Percentiles rank a stretch among this genome's conserved stretches.
Evolutionary conservation across 1,140 invertebrate genomes (phyloP).

Genomic region (Lethrus apterus): DNA sequence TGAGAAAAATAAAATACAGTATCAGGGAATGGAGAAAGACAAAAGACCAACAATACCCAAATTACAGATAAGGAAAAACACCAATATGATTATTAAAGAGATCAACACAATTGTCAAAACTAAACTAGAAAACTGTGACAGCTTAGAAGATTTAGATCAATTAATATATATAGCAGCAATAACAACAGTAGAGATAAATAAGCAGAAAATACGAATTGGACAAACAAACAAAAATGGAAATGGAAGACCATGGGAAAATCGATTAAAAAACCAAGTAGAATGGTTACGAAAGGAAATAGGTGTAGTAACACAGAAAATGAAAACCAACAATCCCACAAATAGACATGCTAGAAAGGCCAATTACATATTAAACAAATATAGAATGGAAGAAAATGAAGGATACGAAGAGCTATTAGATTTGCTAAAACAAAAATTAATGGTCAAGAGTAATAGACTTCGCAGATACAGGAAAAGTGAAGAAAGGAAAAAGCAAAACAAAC

Average conservation of each 20-base stretch:
- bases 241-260: neutral
- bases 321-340: neutral
- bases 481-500: neutral
- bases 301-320: neutral
- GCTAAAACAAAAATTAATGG: neutral
- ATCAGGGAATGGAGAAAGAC: too few relatives aligned
- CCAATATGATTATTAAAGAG: too few relatives aligned
- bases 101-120: too few relatives aligned
- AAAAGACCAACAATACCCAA: too few relatives aligned
- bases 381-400: neutral
- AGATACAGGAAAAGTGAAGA: neutral
- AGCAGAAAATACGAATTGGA: too few relatives aligned
- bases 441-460: neutral
- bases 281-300: neutral
- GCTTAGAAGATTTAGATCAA: too few relatives aligned
- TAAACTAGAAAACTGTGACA: too few relatives aligned
- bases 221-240: neutral
- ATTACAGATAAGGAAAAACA: too few relatives aligned
- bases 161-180: too few relatives aligned
- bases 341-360: neutral
- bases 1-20: too few relatives aligned
- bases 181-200: too few relatives aligned
- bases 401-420: neutral
- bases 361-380: neutral
- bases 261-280: neutral